Percentiles rank a stretch among this genome's conserved stretches.
Evolutionary conservation across 2,797 vertebrate species (phyloP).

Genomic region (Semaprochilodus insignis): DNA sequence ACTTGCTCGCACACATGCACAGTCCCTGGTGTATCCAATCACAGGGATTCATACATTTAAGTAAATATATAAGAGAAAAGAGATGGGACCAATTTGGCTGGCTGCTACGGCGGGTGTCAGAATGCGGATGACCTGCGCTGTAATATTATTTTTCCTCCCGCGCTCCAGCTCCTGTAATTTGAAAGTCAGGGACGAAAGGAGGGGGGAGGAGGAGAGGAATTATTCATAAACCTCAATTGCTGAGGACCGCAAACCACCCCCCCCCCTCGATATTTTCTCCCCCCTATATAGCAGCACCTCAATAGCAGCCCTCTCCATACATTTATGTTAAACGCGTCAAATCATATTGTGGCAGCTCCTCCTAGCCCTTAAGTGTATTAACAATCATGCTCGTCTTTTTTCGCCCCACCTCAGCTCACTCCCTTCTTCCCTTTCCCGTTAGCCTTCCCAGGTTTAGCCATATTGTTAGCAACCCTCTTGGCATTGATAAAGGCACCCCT

Average conservation of each 20-base stretch:
- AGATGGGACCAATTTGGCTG: slow-evolving; percentile 59
- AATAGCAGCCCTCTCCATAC: slow-evolving; percentile 67
- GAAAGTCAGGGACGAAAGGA: slow-evolving; percentile 72
- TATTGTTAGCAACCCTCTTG: slow-evolving; percentile 80
- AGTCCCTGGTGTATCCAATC: slow-evolving; percentile 53
- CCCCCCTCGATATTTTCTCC: neutral
- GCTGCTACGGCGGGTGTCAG: slow-evolving; percentile 70
- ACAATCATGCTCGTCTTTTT: slow-evolving; percentile 64
- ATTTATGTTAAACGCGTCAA: slow-evolving; percentile 89
- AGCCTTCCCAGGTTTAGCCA: slow-evolving; percentile 66
- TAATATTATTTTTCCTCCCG: slow-evolving; percentile 60
- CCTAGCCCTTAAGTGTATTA: slow-evolving; percentile 79
- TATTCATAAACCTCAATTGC: slow-evolving; percentile 82
- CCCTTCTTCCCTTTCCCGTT: slow-evolving; percentile 57
- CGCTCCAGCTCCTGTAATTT: slow-evolving; percentile 77
- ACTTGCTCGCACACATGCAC: slow-evolving; percentile 24
- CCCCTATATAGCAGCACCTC: slow-evolving; percentile 10
- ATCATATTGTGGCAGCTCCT: slow-evolving; percentile 82
- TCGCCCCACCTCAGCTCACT: slow-evolving; percentile 48
- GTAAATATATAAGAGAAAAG: slow-evolving; percentile 65
- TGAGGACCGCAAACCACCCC: slow-evolving; percentile 50
- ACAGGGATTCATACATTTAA: slow-evolving; percentile 57
- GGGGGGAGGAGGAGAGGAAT: slow-evolving; percentile 77
- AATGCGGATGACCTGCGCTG: slow-evolving; percentile 77
- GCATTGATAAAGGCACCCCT: slow-evolving; percentile 79